Base-by-base conservation (phyloP, 2,113 vertebrate genomes). In the Uria lomvia region DNA sequence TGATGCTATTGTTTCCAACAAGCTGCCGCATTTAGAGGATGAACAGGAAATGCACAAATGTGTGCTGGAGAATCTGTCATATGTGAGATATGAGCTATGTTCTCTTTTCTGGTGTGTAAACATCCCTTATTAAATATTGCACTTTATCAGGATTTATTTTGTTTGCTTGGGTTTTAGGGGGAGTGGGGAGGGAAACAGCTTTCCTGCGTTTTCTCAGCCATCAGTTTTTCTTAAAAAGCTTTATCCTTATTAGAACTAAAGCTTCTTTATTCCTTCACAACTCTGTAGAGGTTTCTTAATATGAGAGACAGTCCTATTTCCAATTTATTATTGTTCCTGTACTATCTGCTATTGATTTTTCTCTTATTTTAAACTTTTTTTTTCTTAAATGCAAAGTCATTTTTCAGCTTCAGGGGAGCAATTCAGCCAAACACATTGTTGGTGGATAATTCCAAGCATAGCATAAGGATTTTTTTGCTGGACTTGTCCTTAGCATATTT, bases 211-310 rank as follows among this genome's bases (percentile, higher is more conserved):
- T 94, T 91, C 52, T 76, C 60, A 84, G 30, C n/a, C 36, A 56
- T 68, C 70, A 90, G 8, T 38, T 87, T 95, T 82, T 66, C 80
- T 62, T 66, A 67, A 75, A 95, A 78, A 87, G 36, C 3, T 87
- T 95, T 90, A 86, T 81, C 62, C 86, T 90, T 81, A 73, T 90
- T 92, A 94, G 71, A 58, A 79, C 26, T 89, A 95, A 95, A 94
- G 49, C 70, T 72, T 78, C 92, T 91, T 95, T 92, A 85, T 81
- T 77, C 8, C 32, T 91, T 27, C 45, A 85, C 13, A 85, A 60
- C 56, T 72, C 53, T 73, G 13, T 59, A 55, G 70, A 87, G 40
- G 18, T 75, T 91, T 89, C 49, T 80, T 84, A 87, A 49, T 49
- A 22, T 42, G 62, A 71, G 19, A 87, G 34, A 63, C 45, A 40